A percentile compares a stretch with the other conserved stretches of the same genome.
Evolutionary conservation across 2,797 vertebrate species (phyloP).

Genomic region (Cyprinella venusta): DNA sequence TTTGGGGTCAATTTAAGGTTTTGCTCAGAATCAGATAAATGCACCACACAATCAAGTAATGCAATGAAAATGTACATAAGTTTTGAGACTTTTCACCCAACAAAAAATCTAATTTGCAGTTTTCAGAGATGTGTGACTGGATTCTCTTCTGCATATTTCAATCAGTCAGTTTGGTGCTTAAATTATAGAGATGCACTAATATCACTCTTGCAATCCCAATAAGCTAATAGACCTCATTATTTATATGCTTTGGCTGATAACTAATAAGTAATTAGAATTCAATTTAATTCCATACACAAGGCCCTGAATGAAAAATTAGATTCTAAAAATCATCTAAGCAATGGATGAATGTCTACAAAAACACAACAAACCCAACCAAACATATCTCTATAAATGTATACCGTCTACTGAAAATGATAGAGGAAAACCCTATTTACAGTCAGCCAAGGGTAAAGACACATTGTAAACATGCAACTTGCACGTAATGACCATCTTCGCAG

Average conservation of each 20-base stretch:
- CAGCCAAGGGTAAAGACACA: background rate
- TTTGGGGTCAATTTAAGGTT: background rate
- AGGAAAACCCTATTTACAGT: background rate
- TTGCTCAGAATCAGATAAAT: conserved; percentile 2
- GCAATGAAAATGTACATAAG: background rate
- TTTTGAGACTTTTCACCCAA: background rate
- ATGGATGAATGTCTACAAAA: background rate
- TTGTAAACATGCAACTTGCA: background rate
- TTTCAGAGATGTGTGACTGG: background rate
- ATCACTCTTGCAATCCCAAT: too few relatives aligned
- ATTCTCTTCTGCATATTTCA: background rate
- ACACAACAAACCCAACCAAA: background rate
- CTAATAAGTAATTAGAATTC: background rate
- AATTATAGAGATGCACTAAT: too few relatives aligned
- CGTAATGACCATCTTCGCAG: conserved; percentile 3
- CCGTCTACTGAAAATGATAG: background rate
- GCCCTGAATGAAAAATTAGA: background rate
- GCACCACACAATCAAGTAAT: background rate
- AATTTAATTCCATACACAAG: background rate
- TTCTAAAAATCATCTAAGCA: background rate
- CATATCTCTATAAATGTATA: background rate
- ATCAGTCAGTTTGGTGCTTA: background rate
- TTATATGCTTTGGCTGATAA: background rate
- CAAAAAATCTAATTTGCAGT: too few relatives aligned
- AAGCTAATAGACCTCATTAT: background rate